Evolutionary conservation across 2,888 invertebrate genomes (phyloP).

Genomic region (Biston betularia): DNA sequence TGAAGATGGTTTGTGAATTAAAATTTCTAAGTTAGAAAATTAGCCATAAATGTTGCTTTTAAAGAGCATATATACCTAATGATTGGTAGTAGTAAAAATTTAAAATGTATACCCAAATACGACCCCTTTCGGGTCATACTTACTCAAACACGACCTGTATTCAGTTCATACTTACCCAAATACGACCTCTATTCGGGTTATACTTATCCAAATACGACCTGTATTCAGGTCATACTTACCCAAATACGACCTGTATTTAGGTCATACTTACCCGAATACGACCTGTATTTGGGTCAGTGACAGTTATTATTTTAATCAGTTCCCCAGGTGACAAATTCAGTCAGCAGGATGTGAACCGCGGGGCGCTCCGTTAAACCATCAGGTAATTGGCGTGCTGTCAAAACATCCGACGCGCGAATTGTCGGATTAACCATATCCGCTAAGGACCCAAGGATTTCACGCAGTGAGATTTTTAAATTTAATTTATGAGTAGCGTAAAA

Average conservation of each 20-base stretch:
- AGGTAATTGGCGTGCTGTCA: slow-evolving; percentile 82
- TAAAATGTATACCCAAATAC: too few relatives aligned
- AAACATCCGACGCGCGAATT: slow-evolving; percentile 76
- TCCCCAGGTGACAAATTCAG: slow-evolving; percentile 12
- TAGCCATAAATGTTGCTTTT: too few relatives aligned
- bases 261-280: slow-evolving; percentile 6
- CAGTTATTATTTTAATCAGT: slow-evolving; percentile 5
- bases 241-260: not conserved
- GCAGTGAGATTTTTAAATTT: slow-evolving; percentile 16
- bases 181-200: not conserved
- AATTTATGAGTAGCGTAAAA: slow-evolving; percentile 14
- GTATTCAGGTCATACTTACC: not conserved
- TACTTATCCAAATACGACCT: too few relatives aligned
- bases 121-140: too few relatives aligned
- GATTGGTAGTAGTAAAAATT: too few relatives aligned
- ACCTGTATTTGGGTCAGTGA: not conserved
- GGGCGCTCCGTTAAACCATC: slow-evolving; percentile 67
- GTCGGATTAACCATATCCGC: slow-evolving; percentile 80
- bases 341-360: slow-evolving; percentile 45
- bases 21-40: too few relatives aligned
- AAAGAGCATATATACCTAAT: too few relatives aligned
- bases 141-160: slow-evolving; percentile 6
- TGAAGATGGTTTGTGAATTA: too few relatives aligned
- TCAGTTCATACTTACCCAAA: too few relatives aligned
- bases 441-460: slow-evolving; percentile 58